Evolutionary conservation across 2,797 vertebrate genomes (phyloP), one percentile per base, ranked within the genome.

Genomic region (Lophura swinhoii): DNA sequence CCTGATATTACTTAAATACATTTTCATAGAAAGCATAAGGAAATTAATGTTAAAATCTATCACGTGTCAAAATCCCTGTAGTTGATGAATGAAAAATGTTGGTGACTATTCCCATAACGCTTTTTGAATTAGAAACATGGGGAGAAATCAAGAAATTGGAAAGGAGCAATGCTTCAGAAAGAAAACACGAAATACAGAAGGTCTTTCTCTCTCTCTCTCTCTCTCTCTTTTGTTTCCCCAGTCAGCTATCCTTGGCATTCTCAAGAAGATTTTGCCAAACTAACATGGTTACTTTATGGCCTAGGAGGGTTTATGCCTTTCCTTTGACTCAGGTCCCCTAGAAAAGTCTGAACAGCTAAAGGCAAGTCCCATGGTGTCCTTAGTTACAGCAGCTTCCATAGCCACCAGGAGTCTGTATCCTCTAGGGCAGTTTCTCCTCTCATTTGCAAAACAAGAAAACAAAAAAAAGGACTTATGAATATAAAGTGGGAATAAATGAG

Each of bases 101-200:
- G 48, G 67, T 93, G 82, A 44, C 75, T 93, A 67, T 48, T 87
- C 62, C 51, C 76, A 81, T 59, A 87, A 85, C 24, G 21, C 5
- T 66, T 95, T 93, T 85, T 84, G 58, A 94, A 75, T 92, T 94
- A 80, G 68, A 89, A 95, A 74, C 66, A 73, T 49, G 14, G 59
- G 48, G 24, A 90, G 46, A 35, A 91, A 87, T 84, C 53, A 71
- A 84, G 48, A 93, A 93, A 91, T 88, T 69, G 14, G 51, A 83
- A 83, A 80, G 69, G 53, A 73, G 3, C 74, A 89, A 75, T 91
- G 55, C 11, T 90, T 87, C 23, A 83, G 58, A 74, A 91, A 46
- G 33, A 91, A 87, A 93, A 83, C 9, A 91, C 71, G 82, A 83
- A 87, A 95, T 48, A 84, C n/a, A 85, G 84, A 70, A 20, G 59